Conservation (phyloP, 30 jellyfish, hydroid and myxozoan genomes). For the Chironex yamaguchii region DNA sequence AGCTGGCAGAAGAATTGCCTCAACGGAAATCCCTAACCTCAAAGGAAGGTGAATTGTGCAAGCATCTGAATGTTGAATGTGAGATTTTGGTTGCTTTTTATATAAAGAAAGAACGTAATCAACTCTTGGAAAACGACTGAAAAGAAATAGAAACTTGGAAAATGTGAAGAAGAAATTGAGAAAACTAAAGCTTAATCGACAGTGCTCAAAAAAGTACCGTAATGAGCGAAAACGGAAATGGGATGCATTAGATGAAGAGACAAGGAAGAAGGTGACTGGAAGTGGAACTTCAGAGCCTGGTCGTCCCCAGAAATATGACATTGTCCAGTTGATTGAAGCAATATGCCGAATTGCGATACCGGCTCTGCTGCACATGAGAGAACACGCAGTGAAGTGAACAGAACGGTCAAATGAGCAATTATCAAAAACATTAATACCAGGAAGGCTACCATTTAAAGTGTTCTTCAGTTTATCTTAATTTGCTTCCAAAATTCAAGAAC, state of each 20-base stretch:
- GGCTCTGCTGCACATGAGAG: slow-evolving; percentile 72
- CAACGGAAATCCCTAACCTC: too few species aligned
- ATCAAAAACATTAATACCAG: slow-evolving; percentile 59
- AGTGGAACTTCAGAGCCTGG: slow-evolving; percentile 40
- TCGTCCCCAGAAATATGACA: slow-evolving; percentile 52
- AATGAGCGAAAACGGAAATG: slow-evolving; percentile 25
- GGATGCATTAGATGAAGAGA: slow-evolving; percentile 17
- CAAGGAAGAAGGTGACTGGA: slow-evolving; percentile 39
- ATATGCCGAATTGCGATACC: slow-evolving; percentile 61
- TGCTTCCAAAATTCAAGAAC: slow-evolving; percentile 54
- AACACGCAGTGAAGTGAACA: slow-evolving; percentile 59
- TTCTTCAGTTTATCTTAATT: slow-evolving; percentile 59
- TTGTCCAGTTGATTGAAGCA: slow-evolving; percentile 68
- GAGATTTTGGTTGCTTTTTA: too few species aligned
- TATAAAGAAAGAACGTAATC: too few species aligned
- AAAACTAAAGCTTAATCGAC: slow-evolving; percentile 31
- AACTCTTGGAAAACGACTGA: too few species aligned
- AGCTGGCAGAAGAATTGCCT: too few species aligned
- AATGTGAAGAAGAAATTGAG: slow-evolving; percentile 11
- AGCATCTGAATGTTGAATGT: too few species aligned
- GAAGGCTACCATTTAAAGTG: slow-evolving; percentile 70
- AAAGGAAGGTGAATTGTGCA: too few species aligned
- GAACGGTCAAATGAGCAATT: slow-evolving; percentile 60
- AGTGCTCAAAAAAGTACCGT: slow-evolving; percentile 19
- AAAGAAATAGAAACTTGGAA: too few species aligned